phyloP scores from a whole-genome alignment of 2,888 invertebrate species.

The Diaperis boleti region DNA sequence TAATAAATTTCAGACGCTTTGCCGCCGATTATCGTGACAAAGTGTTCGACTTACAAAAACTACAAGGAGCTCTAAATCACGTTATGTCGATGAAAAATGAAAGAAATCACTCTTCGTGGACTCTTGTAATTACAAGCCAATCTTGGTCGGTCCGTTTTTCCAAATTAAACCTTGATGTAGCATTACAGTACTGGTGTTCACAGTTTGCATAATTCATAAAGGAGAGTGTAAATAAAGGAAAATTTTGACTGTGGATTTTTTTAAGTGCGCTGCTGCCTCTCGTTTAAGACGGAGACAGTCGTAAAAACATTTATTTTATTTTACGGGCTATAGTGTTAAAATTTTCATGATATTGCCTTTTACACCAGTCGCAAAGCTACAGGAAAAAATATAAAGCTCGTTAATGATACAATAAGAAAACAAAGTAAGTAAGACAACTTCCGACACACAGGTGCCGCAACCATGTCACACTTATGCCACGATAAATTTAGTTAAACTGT shows the following conservation, averaged over 20 bases:
- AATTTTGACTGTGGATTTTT: conserved; percentile 10
- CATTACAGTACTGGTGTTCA: background rate
- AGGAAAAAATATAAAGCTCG: conserved; percentile 15
- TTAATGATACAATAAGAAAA: conserved; percentile 25
- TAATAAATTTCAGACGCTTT: conserved; percentile 28
- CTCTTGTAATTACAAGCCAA: conserved; percentile 12
- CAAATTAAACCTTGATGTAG: background rate
- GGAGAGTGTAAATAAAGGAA: conserved; percentile 5
- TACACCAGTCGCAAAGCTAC: conserved; percentile 12
- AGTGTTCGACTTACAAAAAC: conserved; percentile 24
- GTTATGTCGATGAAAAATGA: conserved; percentile 15
- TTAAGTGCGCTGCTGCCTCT: background rate
- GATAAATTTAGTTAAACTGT: background rate
- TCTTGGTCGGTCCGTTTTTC: no score
- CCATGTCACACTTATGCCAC: background rate
- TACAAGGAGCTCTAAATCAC: conserved; percentile 22
- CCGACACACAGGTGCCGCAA: background rate
- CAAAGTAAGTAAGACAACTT: conserved; percentile 16
- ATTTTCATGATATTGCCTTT: conserved; percentile 21
- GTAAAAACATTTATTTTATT: conserved; percentile 31
- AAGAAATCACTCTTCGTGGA: background rate
- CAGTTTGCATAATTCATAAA: background rate
- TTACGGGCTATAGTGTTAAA: conserved; percentile 9
- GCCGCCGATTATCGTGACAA: conserved; percentile 25
- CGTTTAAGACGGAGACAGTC: conserved; percentile 5